These are phyloP conservation scores for Anisognathus igniventris DNA, from an alignment of 2,797 vertebrate species.

Conservation along the genomic window DNA sequence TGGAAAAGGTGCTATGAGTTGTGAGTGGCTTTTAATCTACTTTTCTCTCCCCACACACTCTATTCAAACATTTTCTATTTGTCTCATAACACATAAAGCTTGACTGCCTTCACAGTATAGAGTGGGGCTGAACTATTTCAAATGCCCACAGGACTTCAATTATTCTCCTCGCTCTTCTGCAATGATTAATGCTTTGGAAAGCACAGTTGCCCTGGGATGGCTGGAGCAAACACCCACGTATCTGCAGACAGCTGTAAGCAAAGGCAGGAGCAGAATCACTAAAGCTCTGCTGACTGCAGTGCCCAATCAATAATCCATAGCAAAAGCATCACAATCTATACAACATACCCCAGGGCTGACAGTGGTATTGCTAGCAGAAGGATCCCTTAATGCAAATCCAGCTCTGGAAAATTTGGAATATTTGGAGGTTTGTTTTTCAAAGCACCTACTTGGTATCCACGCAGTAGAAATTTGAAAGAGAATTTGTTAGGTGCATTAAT, in stretches of 20 bases:
- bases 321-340: not conserved
- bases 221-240: not conserved
- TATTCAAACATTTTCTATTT: conserved; percentile 18
- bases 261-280: conserved; percentile 30
- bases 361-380: not conserved
- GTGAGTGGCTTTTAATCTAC: not conserved
- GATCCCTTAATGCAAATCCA: not conserved
- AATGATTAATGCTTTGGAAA: conserved; percentile 46
- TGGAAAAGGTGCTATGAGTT: not conserved
- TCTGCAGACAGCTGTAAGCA: conserved; percentile 13
- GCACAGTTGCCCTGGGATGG: not conserved
- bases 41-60: not conserved
- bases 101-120: not conserved
- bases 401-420: not conserved
- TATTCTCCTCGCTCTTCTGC: conserved; percentile 2
- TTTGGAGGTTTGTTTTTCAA: not conserved
- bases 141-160: conserved; percentile 38
- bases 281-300: not conserved
- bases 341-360: not conserved
- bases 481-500: not conserved
- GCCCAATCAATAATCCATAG: not conserved
- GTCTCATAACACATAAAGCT: conserved; percentile 14
- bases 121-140: not conserved
- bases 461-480: not conserved
- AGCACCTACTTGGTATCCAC: not conserved